phyloP scores from a whole-genome alignment of 1,140 invertebrate genomes.

The Lasaia peninsularis region DNA sequence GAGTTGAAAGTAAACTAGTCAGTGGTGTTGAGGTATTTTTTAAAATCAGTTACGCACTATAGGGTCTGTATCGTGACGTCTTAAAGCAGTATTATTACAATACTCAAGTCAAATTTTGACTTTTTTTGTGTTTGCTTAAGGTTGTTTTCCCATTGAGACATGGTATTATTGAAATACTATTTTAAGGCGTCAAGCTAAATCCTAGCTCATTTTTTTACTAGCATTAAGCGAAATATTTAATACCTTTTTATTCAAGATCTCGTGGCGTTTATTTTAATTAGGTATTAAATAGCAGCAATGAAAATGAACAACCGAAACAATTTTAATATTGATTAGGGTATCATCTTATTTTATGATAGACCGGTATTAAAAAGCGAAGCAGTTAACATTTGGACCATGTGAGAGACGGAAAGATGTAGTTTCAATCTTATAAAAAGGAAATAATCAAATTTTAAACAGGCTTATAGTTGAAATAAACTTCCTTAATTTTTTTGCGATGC shows the following conservation, averaged over 20 bases:
- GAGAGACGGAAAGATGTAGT: background rate
- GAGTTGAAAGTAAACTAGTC: slow-evolving; percentile 45
- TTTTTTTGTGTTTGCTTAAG: too few species aligned
- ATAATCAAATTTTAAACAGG: too few species aligned
- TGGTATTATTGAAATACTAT: too few species aligned
- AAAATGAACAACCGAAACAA: slow-evolving; percentile 20
- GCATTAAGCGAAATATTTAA: slow-evolving; percentile 34
- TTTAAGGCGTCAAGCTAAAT: too few species aligned
- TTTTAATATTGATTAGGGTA: slow-evolving; percentile 40
- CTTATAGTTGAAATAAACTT: too few species aligned
- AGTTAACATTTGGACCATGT: background rate
- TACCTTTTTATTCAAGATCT: slow-evolving; percentile 38
- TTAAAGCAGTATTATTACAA: too few species aligned
- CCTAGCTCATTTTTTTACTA: slow-evolving; percentile 40
- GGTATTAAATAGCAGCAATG: slow-evolving; percentile 37
- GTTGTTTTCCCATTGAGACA: too few species aligned
- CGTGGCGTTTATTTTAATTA: slow-evolving; percentile 27
- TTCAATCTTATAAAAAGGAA: too few species aligned
- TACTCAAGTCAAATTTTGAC: too few species aligned
- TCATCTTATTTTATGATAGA: slow-evolving; percentile 37
- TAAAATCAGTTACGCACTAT: slow-evolving; percentile 35
- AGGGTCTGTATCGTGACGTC: background rate
- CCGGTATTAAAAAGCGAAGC: background rate
- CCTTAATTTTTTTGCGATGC: too few species aligned
- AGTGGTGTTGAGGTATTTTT: slow-evolving; percentile 45